Conservation (phyloP, 2,888 invertebrate species). For the Aquatica leii region DNA sequence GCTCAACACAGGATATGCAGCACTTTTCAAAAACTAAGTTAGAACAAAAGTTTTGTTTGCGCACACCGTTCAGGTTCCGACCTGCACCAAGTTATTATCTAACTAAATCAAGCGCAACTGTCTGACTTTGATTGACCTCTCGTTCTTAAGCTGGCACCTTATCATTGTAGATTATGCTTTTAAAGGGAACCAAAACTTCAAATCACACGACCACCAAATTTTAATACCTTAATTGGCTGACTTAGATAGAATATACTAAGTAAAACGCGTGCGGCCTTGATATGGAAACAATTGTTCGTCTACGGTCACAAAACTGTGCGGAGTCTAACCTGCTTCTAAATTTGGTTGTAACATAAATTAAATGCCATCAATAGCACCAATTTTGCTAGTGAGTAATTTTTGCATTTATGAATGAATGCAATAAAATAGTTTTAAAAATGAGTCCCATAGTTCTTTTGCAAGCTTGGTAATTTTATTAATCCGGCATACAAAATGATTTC, state of each 20-base stretch:
- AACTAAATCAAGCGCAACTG: neutral
- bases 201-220: neutral
- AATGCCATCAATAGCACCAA: neutral
- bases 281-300: neutral
- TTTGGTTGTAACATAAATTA: no score
- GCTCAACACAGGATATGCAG: neutral
- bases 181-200: neutral
- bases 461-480: neutral
- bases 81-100: neutral
- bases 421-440: no score
- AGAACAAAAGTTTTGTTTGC: neutral
- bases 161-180: neutral
- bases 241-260: neutral
- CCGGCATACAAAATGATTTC: neutral
- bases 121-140: neutral
- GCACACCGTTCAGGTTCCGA: neutral
- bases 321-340: no score
- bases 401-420: no score
- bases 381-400: neutral
- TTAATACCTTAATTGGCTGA: neutral
- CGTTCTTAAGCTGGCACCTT: neutral
- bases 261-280: neutral
- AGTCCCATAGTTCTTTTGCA: neutral
- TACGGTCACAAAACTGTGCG: neutral
- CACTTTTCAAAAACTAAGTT: slow-evolving; percentile 6